Conservation (phyloP, 2,797 vertebrate genomes). For the Octomys mimax region DNA sequence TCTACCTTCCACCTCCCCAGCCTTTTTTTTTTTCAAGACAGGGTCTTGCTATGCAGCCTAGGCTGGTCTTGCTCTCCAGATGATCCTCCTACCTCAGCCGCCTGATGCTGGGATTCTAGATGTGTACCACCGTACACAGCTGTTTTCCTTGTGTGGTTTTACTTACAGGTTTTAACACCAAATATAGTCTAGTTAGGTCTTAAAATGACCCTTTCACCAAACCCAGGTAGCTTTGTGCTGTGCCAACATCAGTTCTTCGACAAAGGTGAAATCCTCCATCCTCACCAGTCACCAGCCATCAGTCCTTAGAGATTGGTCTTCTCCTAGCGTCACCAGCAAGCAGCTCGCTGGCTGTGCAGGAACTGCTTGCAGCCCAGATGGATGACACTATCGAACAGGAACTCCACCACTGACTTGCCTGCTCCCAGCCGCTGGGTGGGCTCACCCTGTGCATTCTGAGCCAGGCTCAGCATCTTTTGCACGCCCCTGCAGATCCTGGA, state of each 20-base stretch:
- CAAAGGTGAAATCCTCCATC: not conserved
- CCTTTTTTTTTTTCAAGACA: not conserved
- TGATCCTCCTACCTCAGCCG: not conserved
- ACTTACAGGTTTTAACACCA: conserved; percentile 48
- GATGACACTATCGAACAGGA: conserved; percentile 97
- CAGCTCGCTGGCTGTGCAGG: conserved; percentile 96
- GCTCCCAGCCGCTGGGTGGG: too few species aligned
- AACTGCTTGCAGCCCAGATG: conserved; percentile 98
- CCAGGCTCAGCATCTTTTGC: too few species aligned
- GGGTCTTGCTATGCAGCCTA: not conserved
- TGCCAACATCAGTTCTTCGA: not conserved
- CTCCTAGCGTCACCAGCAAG: conserved; percentile 87
- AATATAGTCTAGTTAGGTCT: conserved; percentile 11
- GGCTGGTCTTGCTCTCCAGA: not conserved
- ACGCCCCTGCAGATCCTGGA: too few species aligned
- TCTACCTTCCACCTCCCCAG: too few species aligned
- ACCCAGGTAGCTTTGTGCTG: not conserved
- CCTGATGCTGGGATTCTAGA: too few species aligned
- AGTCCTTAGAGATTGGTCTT: conserved; percentile 90
- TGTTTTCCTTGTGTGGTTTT: not conserved
- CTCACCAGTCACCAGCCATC: not conserved
- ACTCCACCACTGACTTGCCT: conserved; percentile 92
- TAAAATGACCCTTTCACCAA: conserved; percentile 39
- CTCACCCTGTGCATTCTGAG: too few species aligned
- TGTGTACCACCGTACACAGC: too few species aligned